These are phyloP conservation scores for Arrhamphus sclerolepis DNA, from an alignment of 2,797 vertebrate genomes.

Conservation along the genomic window DNA sequence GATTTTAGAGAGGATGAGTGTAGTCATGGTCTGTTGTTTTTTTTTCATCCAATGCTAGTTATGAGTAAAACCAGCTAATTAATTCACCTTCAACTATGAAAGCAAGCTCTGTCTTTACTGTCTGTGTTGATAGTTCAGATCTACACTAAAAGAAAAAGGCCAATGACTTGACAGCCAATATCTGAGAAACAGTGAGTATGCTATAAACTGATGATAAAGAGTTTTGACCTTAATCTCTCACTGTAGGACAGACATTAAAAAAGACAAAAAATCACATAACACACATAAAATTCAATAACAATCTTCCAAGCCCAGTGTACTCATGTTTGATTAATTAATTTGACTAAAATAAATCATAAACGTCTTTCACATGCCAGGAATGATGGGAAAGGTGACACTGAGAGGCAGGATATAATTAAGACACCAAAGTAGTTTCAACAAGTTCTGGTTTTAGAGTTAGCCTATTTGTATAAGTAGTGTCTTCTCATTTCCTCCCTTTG, in stretches of 20 bases:
- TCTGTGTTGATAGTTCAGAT: conserved; percentile 21
- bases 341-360: conserved; percentile 27
- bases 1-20: background rate
- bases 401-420: background rate
- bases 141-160: conserved; percentile 39
- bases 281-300: conserved; percentile 24
- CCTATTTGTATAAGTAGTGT: too few relatives aligned
- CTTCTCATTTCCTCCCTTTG: too few relatives aligned
- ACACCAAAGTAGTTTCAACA: too few relatives aligned
- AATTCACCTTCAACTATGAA: background rate
- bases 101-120: conserved; percentile 26
- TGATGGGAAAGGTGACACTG: background rate
- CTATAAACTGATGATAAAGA: conserved; percentile 9
- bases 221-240: conserved; percentile 30
- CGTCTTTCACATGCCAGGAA: conserved; percentile 8
- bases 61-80: conserved; percentile 2
- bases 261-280: conserved; percentile 19
- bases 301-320: background rate
- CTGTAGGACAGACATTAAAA: conserved; percentile 36
- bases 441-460: too few relatives aligned
- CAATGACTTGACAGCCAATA: background rate
- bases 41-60: conserved; percentile 7
- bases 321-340: conserved; percentile 1
- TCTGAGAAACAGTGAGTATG: conserved; percentile 1
- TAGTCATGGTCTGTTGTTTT: background rate